Conservation (phyloP, 2,113 vertebrate species). For the Thryonomys swinderianus region DNA sequence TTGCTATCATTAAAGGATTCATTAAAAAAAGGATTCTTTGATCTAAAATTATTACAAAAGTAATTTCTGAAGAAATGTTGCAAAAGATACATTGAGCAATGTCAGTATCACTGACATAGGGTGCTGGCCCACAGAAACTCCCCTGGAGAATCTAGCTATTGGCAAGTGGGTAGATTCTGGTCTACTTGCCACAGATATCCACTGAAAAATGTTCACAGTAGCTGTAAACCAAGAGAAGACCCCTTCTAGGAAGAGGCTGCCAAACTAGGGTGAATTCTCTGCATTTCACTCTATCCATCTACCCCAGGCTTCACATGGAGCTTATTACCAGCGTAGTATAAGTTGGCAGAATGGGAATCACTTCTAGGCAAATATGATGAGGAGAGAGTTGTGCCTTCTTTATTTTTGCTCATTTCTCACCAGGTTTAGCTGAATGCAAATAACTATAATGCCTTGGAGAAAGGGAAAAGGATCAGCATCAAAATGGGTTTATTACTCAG, state of each 20-base stretch:
- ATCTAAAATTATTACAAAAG: background rate
- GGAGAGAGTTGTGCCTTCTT: background rate
- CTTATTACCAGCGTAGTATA: background rate
- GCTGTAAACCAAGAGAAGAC: background rate
- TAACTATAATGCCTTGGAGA: background rate
- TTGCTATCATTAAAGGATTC: background rate
- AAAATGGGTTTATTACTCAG: background rate
- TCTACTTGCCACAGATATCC: background rate
- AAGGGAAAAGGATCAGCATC: background rate
- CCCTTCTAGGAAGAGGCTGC: background rate
- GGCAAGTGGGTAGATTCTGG: fast-evolving
- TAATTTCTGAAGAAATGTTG: background rate
- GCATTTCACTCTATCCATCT: background rate
- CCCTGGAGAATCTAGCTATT: too few relatives aligned
- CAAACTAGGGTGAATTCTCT: background rate
- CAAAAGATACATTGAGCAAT: background rate
- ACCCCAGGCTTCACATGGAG: background rate
- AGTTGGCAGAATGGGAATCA: background rate
- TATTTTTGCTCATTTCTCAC: background rate
- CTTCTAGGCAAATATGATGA: background rate
- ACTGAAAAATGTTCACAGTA: fast-evolving
- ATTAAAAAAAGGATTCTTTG: too few relatives aligned
- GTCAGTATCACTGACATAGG: background rate
- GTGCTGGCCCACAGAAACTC: too few relatives aligned
- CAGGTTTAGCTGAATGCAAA: background rate